Base-by-base conservation (phyloP, 2,113 vertebrate genomes). In the Mormyrus iriodes region DNA sequence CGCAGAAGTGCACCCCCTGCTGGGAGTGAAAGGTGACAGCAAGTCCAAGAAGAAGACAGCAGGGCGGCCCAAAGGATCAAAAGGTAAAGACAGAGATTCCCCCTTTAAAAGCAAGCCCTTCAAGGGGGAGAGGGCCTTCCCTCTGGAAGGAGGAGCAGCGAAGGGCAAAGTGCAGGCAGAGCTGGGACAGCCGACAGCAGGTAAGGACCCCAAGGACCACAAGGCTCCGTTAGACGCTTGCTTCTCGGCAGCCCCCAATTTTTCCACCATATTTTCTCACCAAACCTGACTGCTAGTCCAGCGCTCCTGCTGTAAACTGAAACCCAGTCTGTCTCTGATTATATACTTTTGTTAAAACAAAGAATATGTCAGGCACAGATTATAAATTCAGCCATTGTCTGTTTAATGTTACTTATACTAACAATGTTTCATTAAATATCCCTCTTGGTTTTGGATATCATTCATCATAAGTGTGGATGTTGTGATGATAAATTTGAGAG, bases 1-100 rank as follows among this genome's bases (percentile, higher is more conserved):
- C 61, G 0, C 96, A 99, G 98, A 99, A 95, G 97, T 99, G 92
- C 98, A 99, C 95, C 98, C 98, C 88, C 94, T 99, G 91, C 96
- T 99, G 96, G 98, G 98, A 48, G 98, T 99, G 95, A 99, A 99
- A 93, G 98, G 98, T 73, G 98, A 99, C 93, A 96, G 98, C 95
- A 99, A 99, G 96, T 99, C 98, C 91, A 99, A 99, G 97, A 99
- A 99, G 98, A 99, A 99, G 96, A 97, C 98, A 88, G 98, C 98
- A 31, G 98, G 98, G 90, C 97, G 98, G 92, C 98, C 98, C 89
- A 99, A 99, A 96, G 98, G 98, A 95, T 98, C 97, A 95, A 99
- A 99, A 98, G 98, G 98, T 98, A 99, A 99, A 98, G 98, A 99
- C 96, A 98, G 97, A 98, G 98, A 99, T 96, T 99, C 98, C 96